A percentile compares a stretch with the other conserved stretches of the same genome.
These are phyloP conservation scores for Pecten maximus DNA, from an alignment of 2,888 invertebrate species.

Conservation along the genomic window DNA sequence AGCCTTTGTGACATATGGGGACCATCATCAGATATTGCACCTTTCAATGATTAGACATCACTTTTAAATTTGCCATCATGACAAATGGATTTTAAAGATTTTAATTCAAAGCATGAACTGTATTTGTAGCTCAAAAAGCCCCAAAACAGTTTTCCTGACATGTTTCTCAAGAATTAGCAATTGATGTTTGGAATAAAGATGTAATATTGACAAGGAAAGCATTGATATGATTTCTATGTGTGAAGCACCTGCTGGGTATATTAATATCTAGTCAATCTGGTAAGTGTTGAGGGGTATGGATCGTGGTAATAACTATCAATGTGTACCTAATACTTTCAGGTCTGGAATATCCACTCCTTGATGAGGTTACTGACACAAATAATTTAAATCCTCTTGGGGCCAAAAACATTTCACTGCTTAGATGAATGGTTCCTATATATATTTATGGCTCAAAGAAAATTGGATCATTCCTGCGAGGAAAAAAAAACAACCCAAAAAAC, in stretches of 20 bases:
- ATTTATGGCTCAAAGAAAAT: neutral
- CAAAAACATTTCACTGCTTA: neutral
- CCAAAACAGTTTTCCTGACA: neutral
- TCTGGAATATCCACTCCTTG: neutral
- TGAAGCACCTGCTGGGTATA: neutral
- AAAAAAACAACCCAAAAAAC: no score
- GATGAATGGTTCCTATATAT: neutral
- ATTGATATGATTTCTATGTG: conserved; percentile 13
- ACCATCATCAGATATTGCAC: neutral
- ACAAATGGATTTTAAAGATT: neutral
- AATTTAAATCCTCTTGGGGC: conserved; percentile 13
- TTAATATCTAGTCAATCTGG: neutral
- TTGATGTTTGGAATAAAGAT: conserved; percentile 13
- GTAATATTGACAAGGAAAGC: neutral
- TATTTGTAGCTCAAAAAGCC: neutral
- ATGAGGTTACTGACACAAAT: conserved; percentile 13
- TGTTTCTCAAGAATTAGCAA: neutral
- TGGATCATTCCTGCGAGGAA: neutral
- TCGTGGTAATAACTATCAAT: neutral
- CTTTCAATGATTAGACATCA: neutral
- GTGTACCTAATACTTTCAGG: neutral
- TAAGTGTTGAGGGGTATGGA: neutral
- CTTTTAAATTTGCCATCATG: neutral
- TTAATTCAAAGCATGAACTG: conserved; percentile 7
- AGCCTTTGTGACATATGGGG: neutral